Conservation (phyloP, 2,888 invertebrate genomes). For the Scaptomyza flava region DNA sequence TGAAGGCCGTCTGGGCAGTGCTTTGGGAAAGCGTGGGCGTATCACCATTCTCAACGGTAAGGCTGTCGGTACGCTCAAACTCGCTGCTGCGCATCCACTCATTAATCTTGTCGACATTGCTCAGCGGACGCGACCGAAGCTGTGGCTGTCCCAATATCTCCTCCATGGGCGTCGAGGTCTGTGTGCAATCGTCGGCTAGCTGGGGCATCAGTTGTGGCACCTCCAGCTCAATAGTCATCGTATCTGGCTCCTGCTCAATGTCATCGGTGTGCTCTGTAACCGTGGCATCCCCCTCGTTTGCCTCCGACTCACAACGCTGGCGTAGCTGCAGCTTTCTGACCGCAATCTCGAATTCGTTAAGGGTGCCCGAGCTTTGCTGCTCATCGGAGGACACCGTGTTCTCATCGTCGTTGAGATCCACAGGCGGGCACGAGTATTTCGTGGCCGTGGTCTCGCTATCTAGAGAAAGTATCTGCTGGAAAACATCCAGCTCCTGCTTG, state of each 20-base stretch:
- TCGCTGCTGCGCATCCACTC: conserved; percentile 84
- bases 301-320: conserved; percentile 66
- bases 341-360: conserved; percentile 77
- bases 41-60: conserved; percentile 78
- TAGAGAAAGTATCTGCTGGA: conserved; percentile 85
- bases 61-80: conserved; percentile 82
- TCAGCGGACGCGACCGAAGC: conserved; percentile 68
- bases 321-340: conserved; percentile 63
- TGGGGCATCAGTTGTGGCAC: conserved; percentile 75
- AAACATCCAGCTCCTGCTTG: conserved; percentile 86
- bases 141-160: conserved; percentile 72
- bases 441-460: conserved; percentile 83
- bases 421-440: conserved; percentile 76
- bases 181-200: conserved; percentile 76
- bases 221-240: conserved; percentile 75
- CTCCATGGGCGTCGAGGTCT: conserved; percentile 80
- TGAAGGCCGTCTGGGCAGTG: conserved; percentile 69
- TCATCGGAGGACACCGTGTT: conserved; percentile 74
- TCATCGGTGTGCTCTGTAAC: conserved; percentile 67
- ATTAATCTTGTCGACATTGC: conserved; percentile 82
- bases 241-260: conserved; percentile 67
- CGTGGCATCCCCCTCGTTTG: conserved; percentile 71
- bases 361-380: conserved; percentile 73
- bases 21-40: conserved; percentile 57
- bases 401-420: conserved; percentile 72